Base-by-base conservation (phyloP, 92 coral and sea anemone species). In the Pocillopora grandis region DNA sequence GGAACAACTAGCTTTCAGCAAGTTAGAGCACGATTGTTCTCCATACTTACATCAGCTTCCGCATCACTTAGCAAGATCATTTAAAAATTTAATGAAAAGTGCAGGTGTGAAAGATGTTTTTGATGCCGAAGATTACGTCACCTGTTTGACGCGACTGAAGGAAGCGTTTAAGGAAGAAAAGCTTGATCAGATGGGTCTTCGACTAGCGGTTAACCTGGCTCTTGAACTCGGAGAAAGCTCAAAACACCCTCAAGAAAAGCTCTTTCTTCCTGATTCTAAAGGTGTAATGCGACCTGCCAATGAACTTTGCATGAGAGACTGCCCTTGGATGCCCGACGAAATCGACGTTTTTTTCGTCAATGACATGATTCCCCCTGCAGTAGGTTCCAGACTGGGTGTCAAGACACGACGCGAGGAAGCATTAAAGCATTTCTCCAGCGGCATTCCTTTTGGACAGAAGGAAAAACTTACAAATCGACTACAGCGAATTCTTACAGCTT, bases 401-500 rank as follows among this genome's bases (percentile, higher is more conserved):
- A 93, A 93, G 16, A 88, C 97, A 63, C 87, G 94, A 7, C 89
- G 97, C 5, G 87, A 88, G 78, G 91, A 88, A 76, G 78, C 97
- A 55, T 71, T 92, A 37, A 71, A 66, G 17, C 82, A 19, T 11
- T 76, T 31, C 23, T 74, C 83, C 20, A 20, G 20, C 56, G 97
- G 89, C 15, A 83, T 93, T 71, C 76, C 90, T 2, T 93, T 93
- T 79, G 97, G 97, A 37, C 97, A 93, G 76, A 81, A 27, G 12
- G 97, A 93, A 33, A 90, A 88, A 66, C 81, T 93, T 10, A 93
- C 97, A 37, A 91, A 81, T 81, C 86, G 97, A 48, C 67, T 93
- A 13, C 62, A 76, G 1, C 87, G 93, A 0, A 88, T 93, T 80
- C 81, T 93, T 0, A 52, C 76, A 63, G 90, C 90, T 15, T 93